These are phyloP conservation scores for Sussaba pulchella DNA, from an alignment of 2,888 invertebrate genomes.

Conservation along the genomic window DNA sequence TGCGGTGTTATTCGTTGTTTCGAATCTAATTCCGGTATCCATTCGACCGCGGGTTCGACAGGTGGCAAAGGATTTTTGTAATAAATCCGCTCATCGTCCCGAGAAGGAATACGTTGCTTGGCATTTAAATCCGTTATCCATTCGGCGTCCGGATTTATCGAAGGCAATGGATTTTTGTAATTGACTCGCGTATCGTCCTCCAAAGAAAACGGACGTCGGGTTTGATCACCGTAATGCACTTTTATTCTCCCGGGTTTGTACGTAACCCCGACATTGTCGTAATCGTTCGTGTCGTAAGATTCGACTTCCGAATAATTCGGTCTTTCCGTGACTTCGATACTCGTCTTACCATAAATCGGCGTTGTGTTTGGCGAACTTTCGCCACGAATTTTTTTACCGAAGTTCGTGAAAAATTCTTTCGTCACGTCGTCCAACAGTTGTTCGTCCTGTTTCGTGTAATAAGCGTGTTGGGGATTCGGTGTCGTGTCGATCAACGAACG, in stretches of 20 bases:
- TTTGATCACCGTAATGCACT: constrained; percentile 85
- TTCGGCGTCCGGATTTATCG: constrained; percentile 90
- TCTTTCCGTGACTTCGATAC: constrained; percentile 78
- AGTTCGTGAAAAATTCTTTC: constrained; percentile 90
- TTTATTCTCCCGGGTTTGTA: constrained; percentile 84
- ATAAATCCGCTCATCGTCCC: constrained; percentile 90
- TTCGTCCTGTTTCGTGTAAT: constrained; percentile 89
- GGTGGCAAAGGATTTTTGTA: constrained; percentile 88
- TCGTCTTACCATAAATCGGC: constrained; percentile 78
- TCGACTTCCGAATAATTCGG: constrained; percentile 73
- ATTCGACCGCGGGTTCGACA: constrained; percentile 89
- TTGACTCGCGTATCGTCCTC: constrained; percentile 90
- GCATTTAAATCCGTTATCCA: constrained; percentile 85
- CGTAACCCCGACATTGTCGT: constrained; percentile 68
- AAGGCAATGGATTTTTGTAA: constrained; percentile 88
- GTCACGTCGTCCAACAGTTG: constrained; percentile 90
- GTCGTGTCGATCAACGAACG: constrained; percentile 84
- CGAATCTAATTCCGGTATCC: constrained; percentile 84
- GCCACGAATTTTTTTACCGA: constrained; percentile 88
- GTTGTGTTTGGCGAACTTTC: constrained; percentile 85
- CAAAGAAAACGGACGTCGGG: constrained; percentile 85
- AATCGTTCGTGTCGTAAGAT: constrained; percentile 72
- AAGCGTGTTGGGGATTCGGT: constrained; percentile 87
- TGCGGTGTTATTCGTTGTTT: constrained; percentile 75
- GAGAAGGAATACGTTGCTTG: constrained; percentile 64